Conservation (phyloP, 2,888 invertebrate genomes). For the Trissoscelio sp. region DNA sequence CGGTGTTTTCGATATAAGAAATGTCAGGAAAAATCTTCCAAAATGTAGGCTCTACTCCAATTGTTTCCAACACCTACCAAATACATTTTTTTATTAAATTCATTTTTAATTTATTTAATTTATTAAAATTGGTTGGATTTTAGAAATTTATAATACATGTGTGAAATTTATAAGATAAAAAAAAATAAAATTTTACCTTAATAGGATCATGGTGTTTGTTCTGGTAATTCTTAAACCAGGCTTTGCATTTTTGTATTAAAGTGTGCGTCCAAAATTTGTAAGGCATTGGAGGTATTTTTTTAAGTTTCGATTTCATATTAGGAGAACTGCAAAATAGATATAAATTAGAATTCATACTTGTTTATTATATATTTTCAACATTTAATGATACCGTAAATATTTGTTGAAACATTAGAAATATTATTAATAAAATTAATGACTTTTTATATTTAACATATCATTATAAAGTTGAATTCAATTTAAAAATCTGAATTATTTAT, state of each 20-base stretch:
- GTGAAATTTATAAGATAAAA: no score
- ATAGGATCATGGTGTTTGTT: constrained; percentile 80
- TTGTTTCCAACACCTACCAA: constrained; percentile 83
- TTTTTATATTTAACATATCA: no score
- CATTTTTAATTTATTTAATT: background rate
- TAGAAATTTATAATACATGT: background rate
- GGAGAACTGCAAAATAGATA: constrained; percentile 79
- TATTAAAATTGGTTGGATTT: constrained; percentile 2
- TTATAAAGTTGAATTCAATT: no score
- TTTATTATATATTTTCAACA: no score
- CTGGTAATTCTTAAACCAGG: constrained; percentile 85
- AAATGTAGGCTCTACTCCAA: constrained; percentile 85
- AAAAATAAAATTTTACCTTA: no score
- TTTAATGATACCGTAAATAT: no score
- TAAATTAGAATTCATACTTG: no score
- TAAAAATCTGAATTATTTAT: no score
- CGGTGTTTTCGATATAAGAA: constrained; percentile 83
- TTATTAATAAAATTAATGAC: no score
- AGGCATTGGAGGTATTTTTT: constrained; percentile 85
- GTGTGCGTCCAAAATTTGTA: constrained; percentile 85
- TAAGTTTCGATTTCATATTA: constrained; percentile 80
- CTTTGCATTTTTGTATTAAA: constrained; percentile 82
- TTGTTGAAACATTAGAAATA: background rate
- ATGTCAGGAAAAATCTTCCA: constrained; percentile 84
- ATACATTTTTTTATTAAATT: background rate